Evolutionary conservation across 2,113 vertebrate genomes (phyloP), one percentile per base, ranked within the genome.

Genomic region (Neogobius melanostomus): DNA sequence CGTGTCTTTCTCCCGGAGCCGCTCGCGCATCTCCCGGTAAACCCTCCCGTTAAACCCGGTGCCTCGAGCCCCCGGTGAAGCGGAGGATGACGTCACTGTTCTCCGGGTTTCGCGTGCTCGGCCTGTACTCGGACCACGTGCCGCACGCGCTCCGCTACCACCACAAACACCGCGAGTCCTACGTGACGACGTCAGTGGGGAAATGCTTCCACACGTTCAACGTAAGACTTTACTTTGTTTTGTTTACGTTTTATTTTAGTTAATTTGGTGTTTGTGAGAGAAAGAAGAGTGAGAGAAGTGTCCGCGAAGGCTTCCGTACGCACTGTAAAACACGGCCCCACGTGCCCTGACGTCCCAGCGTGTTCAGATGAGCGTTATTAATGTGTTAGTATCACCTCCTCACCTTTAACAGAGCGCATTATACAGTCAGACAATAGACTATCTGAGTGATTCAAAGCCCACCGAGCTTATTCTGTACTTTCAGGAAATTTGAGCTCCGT

Each of bases 141-240:
- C 87, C 97, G 4, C 97, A 98, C 89, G 94, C 93, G 83, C 90
- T 98, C 65, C 94, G 95, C 5, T 97, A 91, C 68, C 97, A 95
- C 48, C 80, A 91, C 61, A 94, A 95, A 66, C 96, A 98, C 90
- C 94, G 95, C n/a, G 91, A 95, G 66, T 97, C 96, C 88, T 98
- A 95, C 75, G 48, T 97, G 88, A 87, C 94, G 17, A 90, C 84
- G 54, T 90, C 95, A 1, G 93, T 95, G 47, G 97, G 97, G 6
- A 90, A 92, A 67, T 92, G 95, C 75, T 93, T 98, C 71, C 96
- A 98, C 82, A 96, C 96, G 0, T 99, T 95, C 68, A 98, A 95
- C 60, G 97, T 98, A 90, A 97, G 96, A 61, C 11, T 3, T 9
- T 3, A 1, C 0, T 15, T 5, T 9, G 7, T 14, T 43, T 6